Conservation (phyloP, 2,113 vertebrate genomes). For the Aleadryas rufinucha region DNA sequence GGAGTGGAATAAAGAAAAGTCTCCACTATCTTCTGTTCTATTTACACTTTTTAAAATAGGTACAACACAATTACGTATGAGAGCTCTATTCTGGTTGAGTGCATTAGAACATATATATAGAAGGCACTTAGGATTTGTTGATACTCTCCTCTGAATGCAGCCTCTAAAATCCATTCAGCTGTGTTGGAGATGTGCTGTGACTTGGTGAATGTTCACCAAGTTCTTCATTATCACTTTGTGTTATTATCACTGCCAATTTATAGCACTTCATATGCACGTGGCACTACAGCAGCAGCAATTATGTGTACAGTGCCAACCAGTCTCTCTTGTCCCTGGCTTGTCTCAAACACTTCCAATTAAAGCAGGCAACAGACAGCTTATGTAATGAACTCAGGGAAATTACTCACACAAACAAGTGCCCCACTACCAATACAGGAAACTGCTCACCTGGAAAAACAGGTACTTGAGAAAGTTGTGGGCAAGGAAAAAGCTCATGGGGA, state of each 20-base stretch:
- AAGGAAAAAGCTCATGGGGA: neutral
- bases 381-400: neutral
- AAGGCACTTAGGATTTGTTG: neutral
- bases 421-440: neutral
- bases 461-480: neutral
- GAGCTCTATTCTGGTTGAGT: neutral
- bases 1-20: neutral
- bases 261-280: neutral
- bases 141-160: neutral
- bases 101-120: neutral
- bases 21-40: neutral
- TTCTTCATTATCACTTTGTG: slow-evolving; percentile 27
- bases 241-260: slow-evolving; percentile 10
- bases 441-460: neutral
- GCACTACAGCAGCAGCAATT: slow-evolving; percentile 9
- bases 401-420: neutral
- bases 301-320: neutral
- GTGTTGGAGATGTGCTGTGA: neutral
- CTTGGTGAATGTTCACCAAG: neutral
- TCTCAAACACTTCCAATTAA: neutral
- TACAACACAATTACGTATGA: neutral
- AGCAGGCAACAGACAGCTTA: neutral
- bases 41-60: neutral
- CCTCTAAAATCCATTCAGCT: neutral
- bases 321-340: neutral